phyloP scores from a whole-genome alignment of 1,140 invertebrate species.

The Eriosoma lanigerum region DNA sequence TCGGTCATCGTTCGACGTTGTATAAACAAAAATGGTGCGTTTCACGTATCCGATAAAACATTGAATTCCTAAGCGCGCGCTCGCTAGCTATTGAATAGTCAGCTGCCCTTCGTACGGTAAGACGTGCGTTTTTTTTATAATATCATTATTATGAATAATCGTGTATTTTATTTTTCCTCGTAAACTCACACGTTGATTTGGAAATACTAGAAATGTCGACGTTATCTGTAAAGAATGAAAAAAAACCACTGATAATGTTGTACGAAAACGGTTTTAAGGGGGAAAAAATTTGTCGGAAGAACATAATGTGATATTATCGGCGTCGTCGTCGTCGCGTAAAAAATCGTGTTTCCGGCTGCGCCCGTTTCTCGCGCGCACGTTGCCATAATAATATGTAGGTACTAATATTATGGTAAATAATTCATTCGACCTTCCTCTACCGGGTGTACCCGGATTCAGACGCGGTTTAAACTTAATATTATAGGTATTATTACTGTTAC shows the following conservation, averaged over 20 bases:
- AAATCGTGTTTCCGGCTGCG: constrained; percentile 34
- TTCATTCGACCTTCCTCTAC: constrained; percentile 45
- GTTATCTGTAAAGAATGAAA: too few relatives aligned
- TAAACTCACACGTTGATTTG: too few relatives aligned
- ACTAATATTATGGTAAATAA: constrained; percentile 13
- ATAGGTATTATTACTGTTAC: background rate
- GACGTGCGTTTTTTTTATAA: too few relatives aligned
- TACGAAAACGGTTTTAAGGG: too few relatives aligned
- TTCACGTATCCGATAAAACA: background rate
- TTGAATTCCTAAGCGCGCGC: background rate
- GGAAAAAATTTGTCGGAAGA: constrained; percentile 16
- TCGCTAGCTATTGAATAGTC: too few relatives aligned
- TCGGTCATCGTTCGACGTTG: constrained; percentile 15
- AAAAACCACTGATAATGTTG: too few relatives aligned
- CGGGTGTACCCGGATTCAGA: constrained; percentile 33
- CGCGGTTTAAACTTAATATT: background rate
- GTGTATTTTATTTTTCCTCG: too few relatives aligned
- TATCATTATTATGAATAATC: too few relatives aligned
- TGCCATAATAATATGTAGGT: background rate
- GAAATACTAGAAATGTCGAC: too few relatives aligned
- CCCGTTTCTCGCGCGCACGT: background rate
- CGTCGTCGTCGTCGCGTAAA: background rate
- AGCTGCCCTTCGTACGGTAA: too few relatives aligned
- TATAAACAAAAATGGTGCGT: constrained; percentile 1
- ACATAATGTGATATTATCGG: background rate